A percentile compares a stretch with the other conserved stretches of the same genome.
These are phyloP conservation scores for Pteropus alecto DNA, from an alignment of 2,113 vertebrate species.

Conservation along the genomic window DNA sequence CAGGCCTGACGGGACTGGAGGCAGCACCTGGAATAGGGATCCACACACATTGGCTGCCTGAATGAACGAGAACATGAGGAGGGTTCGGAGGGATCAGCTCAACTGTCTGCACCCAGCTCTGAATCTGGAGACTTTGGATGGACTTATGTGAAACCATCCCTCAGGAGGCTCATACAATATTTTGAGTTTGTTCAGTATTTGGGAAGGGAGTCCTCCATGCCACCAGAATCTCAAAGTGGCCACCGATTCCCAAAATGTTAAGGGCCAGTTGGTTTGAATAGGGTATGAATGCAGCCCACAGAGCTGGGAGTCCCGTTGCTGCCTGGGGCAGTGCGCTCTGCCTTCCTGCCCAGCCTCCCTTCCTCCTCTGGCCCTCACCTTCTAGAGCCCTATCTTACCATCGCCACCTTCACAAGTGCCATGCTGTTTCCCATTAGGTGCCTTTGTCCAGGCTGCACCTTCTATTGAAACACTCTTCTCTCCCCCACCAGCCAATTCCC, in stretches of 20 bases:
- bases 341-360: background rate
- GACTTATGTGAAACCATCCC: background rate
- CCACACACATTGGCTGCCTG: no score
- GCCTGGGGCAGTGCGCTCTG: background rate
- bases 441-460: background rate
- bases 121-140: background rate
- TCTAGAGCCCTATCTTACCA: background rate
- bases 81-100: background rate
- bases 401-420: background rate
- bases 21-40: background rate
- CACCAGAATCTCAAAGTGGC: background rate
- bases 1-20: background rate
- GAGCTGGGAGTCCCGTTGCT: background rate
- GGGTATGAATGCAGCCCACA: background rate
- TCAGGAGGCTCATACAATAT: background rate
- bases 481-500: background rate
- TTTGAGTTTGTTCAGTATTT: background rate
- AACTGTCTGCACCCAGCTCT: background rate
- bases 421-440: fast-evolving
- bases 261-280: background rate
- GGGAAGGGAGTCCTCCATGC: background rate
- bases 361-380: background rate
- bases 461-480: background rate
- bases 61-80: background rate
- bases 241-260: background rate